Percentiles rank a stretch among this genome's conserved stretches.
Conservation (phyloP, 2,797 vertebrate genomes). For the Chrosomus eos region DNA sequence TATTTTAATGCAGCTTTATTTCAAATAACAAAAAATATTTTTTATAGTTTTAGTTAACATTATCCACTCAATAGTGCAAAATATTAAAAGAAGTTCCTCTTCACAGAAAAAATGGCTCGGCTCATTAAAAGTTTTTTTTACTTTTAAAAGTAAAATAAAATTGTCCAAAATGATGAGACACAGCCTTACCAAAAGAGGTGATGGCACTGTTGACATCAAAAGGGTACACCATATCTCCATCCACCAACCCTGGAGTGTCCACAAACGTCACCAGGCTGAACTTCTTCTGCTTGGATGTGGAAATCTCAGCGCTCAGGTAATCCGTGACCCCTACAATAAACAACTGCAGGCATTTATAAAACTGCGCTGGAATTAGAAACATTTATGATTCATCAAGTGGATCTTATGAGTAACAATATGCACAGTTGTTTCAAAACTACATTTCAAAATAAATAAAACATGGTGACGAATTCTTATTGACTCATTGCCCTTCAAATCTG, state of each 20-base stretch:
- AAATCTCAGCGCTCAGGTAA: conserved; percentile 82
- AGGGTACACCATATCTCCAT: conserved; percentile 84
- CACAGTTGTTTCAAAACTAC: not conserved
- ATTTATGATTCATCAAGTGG: not conserved
- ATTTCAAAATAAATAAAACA: not conserved
- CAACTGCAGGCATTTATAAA: conserved; percentile 57
- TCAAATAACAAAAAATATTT: accelerated
- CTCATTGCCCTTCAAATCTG: not conserved
- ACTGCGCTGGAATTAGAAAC: not conserved
- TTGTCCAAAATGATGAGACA: not conserved
- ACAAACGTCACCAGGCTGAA: conserved; percentile 84
- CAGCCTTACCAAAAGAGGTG: conserved; percentile 77
- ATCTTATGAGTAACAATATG: not conserved
- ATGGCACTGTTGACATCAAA: conserved; percentile 82
- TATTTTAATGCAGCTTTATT: not conserved
- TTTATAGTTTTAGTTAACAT: not conserved
- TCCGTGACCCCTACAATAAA: conserved; percentile 76
- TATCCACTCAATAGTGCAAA: not conserved
- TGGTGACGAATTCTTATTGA: not conserved
- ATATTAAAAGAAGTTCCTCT: not conserved
- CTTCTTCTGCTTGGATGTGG: conserved; percentile 85
- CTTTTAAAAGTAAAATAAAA: not conserved
- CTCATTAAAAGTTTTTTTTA: not conserved
- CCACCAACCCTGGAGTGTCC: conserved; percentile 83
- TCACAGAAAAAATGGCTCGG: not conserved